These are phyloP conservation scores for Xerus rutilus DNA, from an alignment of 2,797 vertebrate genomes.

Conservation along the genomic window DNA sequence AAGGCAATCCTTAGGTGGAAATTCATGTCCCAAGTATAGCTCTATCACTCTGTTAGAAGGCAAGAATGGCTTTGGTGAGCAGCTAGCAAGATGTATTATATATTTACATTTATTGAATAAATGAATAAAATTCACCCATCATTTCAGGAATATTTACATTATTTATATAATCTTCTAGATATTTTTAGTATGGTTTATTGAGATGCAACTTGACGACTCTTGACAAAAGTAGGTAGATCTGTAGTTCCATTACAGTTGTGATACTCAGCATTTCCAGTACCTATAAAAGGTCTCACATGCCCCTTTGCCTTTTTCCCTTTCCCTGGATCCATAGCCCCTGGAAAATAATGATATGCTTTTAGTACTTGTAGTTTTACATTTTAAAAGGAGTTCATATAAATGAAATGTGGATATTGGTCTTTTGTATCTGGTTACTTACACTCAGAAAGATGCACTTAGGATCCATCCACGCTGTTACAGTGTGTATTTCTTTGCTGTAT, in stretches of 20 bases:
- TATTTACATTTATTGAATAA: background rate
- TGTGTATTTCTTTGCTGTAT: too few species aligned
- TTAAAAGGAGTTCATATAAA: background rate
- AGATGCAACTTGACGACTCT: background rate
- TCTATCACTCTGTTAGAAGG: too few species aligned
- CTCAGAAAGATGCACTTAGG: too few species aligned
- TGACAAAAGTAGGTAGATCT: background rate
- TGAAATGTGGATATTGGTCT: too few species aligned
- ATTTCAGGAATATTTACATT: background rate
- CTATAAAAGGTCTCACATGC: background rate
- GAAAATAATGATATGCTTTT: background rate
- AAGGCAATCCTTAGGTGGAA: too few species aligned
- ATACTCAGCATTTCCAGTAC: background rate
- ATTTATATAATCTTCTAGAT: background rate
- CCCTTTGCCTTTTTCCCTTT: background rate
- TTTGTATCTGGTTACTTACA: too few species aligned
- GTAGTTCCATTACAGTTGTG: background rate
- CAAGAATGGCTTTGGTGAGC: background rate
- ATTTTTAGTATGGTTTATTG: background rate
- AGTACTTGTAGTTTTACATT: background rate
- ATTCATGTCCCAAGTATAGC: too few species aligned
- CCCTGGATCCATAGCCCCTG: background rate
- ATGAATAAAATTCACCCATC: background rate
- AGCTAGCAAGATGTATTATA: background rate
- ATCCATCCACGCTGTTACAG: too few species aligned